Percentiles rank a stretch among this genome's conserved stretches.
These are phyloP conservation scores for Pollachius pollachius DNA, from an alignment of 2,113 vertebrate species.

Conservation along the genomic window DNA sequence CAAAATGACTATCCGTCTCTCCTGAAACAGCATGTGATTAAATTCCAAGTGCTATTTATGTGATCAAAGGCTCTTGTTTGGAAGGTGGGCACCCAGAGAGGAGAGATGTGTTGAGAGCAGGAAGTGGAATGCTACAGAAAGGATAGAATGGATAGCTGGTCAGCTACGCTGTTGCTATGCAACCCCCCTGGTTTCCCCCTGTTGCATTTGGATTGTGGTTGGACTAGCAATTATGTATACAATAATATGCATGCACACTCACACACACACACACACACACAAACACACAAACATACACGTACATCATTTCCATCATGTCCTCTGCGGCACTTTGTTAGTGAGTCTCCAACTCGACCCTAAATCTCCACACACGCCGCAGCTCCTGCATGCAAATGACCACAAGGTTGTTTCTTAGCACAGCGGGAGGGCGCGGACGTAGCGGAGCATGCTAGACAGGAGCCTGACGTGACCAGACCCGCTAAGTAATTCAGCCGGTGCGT, in stretches of 20 bases:
- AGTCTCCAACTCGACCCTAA: slow-evolving; percentile 24
- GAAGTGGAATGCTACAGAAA: slow-evolving; percentile 49
- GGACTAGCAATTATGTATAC: slow-evolving; percentile 49
- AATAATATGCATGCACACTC: not conserved
- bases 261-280: slow-evolving; percentile 12
- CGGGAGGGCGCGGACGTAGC: slow-evolving; percentile 18
- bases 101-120: slow-evolving; percentile 43
- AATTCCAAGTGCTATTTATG: slow-evolving; percentile 31
- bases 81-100: slow-evolving; percentile 24
- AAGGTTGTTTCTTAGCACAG: slow-evolving; percentile 10
- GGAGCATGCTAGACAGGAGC: slow-evolving; percentile 26
- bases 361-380: slow-evolving; percentile 11
- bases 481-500: slow-evolving; percentile 22
- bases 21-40: slow-evolving; percentile 16
- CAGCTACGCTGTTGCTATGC: slow-evolving; percentile 78
- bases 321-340: slow-evolving; percentile 16
- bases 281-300: slow-evolving; percentile 23
- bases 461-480: slow-evolving; percentile 11
- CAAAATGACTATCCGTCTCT: slow-evolving; percentile 21
- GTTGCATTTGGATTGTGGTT: slow-evolving; percentile 50
- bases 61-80: slow-evolving; percentile 35
- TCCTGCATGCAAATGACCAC: slow-evolving; percentile 30
- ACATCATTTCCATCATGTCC: slow-evolving; percentile 14
- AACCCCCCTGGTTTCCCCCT: slow-evolving; percentile 56
- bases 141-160: slow-evolving; percentile 66